phyloP scores from a whole-genome alignment of 2,113 vertebrate genomes.

The Sphaerodactylus townsendi region DNA sequence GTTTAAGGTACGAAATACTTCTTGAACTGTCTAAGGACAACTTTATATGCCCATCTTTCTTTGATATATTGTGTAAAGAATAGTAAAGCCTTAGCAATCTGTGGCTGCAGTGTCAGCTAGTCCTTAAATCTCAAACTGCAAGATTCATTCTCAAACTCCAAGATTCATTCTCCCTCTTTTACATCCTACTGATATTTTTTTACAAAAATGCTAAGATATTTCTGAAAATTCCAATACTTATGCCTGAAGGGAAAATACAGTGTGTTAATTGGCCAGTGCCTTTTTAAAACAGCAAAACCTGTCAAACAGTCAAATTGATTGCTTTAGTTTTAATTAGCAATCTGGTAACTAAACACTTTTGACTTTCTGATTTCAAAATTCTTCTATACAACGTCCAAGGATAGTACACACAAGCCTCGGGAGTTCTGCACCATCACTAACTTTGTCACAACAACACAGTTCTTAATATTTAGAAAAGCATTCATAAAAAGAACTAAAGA shows the following conservation, averaged over 20 bases:
- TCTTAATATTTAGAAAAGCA: background rate
- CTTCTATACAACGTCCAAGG: background rate
- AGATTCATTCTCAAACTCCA: background rate
- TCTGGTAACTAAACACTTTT: background rate
- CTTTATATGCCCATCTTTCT: background rate
- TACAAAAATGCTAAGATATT: background rate
- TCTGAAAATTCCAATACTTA: background rate
- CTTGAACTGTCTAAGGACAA: background rate
- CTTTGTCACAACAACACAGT: background rate
- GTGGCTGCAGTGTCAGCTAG: background rate
- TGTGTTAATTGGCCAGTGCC: background rate
- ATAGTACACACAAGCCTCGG: background rate
- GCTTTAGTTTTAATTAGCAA: background rate
- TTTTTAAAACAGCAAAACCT: background rate
- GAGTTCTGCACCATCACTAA: background rate
- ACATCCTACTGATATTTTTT: background rate
- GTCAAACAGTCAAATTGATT: background rate
- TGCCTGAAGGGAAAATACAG: background rate
- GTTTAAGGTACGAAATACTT: background rate
- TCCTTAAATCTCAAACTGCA: background rate
- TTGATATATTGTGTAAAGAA: background rate
- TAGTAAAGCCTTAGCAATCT: background rate
- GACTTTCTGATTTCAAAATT: background rate
- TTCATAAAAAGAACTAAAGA: background rate
- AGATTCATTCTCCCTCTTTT: background rate